Evolutionary conservation across 2,797 vertebrate species (phyloP).

Genomic region (Prionace glauca): DNA sequence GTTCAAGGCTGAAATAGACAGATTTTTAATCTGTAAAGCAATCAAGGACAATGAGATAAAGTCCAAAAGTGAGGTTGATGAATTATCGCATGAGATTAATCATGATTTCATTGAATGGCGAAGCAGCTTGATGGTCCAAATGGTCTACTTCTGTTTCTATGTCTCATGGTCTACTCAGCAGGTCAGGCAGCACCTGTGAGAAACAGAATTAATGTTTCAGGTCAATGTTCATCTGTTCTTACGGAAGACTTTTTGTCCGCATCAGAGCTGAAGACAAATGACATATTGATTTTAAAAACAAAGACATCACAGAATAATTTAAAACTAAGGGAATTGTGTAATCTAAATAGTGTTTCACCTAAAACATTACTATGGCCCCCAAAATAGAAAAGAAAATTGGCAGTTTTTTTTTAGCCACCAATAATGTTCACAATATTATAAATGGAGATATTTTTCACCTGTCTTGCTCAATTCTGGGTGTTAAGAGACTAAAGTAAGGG

Average conservation of each 20-base stretch:
- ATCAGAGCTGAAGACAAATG: not conserved
- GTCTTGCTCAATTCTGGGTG: not conserved
- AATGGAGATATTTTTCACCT: not conserved
- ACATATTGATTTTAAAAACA: not conserved
- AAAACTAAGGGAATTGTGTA: not conserved
- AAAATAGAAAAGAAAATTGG: not conserved
- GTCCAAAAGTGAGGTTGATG: too few species aligned
- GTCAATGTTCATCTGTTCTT: too few species aligned
- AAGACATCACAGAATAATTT: not conserved
- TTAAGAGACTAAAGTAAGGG: not conserved
- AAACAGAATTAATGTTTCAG: too few species aligned
- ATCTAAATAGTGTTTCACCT: not conserved
- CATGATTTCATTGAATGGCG: too few species aligned
- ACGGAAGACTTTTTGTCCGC: not conserved
- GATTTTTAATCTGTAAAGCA: too few species aligned
- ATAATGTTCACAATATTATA: not conserved
- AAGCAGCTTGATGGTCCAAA: too few species aligned
- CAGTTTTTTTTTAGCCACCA: not conserved
- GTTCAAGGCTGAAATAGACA: too few species aligned
- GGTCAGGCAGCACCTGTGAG: too few species aligned
- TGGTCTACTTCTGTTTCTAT: too few species aligned
- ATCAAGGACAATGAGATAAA: too few species aligned
- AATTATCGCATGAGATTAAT: too few species aligned
- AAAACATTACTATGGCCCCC: not conserved
- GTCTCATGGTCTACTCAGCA: too few species aligned